A percentile compares a stretch with the other conserved stretches of the same genome.
phyloP scores from a whole-genome alignment of 2,113 vertebrate species.

The Hypomesus transpacificus region DNA sequence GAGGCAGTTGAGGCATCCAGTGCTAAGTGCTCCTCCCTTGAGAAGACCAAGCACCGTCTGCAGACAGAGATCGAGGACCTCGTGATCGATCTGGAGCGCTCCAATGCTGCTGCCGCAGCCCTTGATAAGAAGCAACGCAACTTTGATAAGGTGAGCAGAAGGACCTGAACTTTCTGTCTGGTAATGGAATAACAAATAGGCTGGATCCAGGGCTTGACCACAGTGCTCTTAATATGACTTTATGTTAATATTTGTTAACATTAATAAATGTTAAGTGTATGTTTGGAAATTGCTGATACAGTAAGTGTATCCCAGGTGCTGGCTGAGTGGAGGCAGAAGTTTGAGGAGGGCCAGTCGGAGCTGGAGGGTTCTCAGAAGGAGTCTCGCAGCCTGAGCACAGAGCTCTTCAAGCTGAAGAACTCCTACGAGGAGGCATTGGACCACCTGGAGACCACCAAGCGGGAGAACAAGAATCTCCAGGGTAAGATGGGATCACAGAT shows the following conservation, averaged over 20 bases:
- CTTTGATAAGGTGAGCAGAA: conserved; percentile 73
- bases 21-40: conserved; percentile 87
- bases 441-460: conserved; percentile 84
- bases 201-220: neutral
- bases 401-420: conserved; percentile 92
- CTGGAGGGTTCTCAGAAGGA: conserved; percentile 87
- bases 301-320: conserved; percentile 59
- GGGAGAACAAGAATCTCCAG: conserved; percentile 95
- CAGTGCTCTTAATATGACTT: neutral
- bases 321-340: conserved; percentile 86
- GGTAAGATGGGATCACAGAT: conserved; percentile 61
- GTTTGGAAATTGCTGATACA: neutral
- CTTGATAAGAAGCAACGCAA: conserved; percentile 93
- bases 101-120: conserved; percentile 77
- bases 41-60: conserved; percentile 91
- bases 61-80: conserved; percentile 91
- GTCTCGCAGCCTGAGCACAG: conserved; percentile 82
- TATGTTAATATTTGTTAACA: neutral
- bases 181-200: neutral
- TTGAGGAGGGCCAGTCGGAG: conserved; percentile 86
- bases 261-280: neutral
- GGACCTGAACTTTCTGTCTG: neutral
- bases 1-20: conserved; percentile 82
- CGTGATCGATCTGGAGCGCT: conserved; percentile 83
- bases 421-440: conserved; percentile 87